Evolutionary conservation across 2,888 invertebrate genomes (phyloP).

Genomic region (Orthonychiurus folsomi): DNA sequence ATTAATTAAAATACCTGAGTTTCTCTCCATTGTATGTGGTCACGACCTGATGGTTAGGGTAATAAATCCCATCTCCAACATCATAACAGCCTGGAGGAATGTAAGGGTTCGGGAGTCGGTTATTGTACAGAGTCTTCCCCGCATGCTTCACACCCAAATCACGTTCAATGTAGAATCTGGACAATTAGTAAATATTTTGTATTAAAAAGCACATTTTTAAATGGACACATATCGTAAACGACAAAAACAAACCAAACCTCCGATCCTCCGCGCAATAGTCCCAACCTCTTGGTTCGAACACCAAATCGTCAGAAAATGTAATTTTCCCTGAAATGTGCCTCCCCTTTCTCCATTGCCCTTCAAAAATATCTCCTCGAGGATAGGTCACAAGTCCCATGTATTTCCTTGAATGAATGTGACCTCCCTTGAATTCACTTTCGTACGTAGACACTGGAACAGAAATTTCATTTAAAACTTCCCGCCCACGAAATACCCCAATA

Average conservation of each 20-base stretch:
- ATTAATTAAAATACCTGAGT: conserved; percentile 9
- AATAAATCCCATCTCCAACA: conserved; percentile 34
- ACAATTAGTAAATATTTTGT: not conserved
- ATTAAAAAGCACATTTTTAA: not conserved
- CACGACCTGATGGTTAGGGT: conserved; percentile 25
- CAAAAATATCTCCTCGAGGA: conserved; percentile 34
- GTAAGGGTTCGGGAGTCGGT: conserved; percentile 28
- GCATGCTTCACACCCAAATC: conserved; percentile 23
- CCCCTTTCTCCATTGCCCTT: conserved; percentile 33
- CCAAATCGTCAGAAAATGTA: conserved; percentile 34
- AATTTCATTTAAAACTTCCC: not conserved
- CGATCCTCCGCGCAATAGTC: conserved; percentile 35
- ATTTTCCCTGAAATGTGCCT: conserved; percentile 31
- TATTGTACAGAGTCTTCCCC: conserved; percentile 22
- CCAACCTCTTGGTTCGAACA: conserved; percentile 30
- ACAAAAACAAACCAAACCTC: conserved; percentile 16
- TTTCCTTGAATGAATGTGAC: conserved; percentile 28
- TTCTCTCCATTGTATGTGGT: conserved; percentile 24
- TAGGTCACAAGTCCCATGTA: conserved; percentile 28
- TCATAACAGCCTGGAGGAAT: conserved; percentile 32
- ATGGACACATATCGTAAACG: not conserved
- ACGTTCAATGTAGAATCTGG: conserved; percentile 29
- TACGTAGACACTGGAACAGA: conserved; percentile 19
- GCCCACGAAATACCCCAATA: not conserved
- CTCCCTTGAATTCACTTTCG: conserved; percentile 34